Evolutionary conservation across 2,888 invertebrate genomes (phyloP).

Genomic region (Nomada fucata): DNA sequence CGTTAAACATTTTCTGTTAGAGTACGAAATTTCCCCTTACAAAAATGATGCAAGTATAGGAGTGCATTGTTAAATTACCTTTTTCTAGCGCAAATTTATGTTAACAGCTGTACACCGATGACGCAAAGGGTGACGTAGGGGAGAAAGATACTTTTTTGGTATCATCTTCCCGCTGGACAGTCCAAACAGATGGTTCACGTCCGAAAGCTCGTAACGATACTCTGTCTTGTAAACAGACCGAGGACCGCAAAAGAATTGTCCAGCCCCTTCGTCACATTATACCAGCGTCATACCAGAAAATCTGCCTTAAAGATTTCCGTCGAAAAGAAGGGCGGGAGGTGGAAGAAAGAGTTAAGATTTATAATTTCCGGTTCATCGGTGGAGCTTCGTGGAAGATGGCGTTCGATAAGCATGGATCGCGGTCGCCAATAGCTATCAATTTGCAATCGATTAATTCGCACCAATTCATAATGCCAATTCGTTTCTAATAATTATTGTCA

Average conservation of each 20-base stretch:
- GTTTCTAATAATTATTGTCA: too few species aligned
- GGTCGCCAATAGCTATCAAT: slow-evolving; percentile 12
- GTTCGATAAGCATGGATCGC: slow-evolving; percentile 38
- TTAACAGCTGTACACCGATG: neutral
- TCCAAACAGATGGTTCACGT: slow-evolving; percentile 77
- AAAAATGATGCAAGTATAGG: too few species aligned
- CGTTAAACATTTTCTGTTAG: too few species aligned
- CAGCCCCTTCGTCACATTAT: slow-evolving; percentile 13
- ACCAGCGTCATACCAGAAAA: slow-evolving; percentile 19
- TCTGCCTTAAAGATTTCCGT: slow-evolving; percentile 64
- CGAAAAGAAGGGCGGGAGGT: slow-evolving; percentile 43
- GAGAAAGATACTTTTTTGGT: slow-evolving; percentile 70
- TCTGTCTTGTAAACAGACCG: slow-evolving; percentile 77
- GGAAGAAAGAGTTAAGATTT: slow-evolving; percentile 77
- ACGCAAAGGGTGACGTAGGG: slow-evolving; percentile 12
- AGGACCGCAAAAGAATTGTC: slow-evolving; percentile 66
- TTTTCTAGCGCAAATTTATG: too few species aligned
- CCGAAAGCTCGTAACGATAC: slow-evolving; percentile 80
- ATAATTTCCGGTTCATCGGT: slow-evolving; percentile 74
- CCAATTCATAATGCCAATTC: neutral
- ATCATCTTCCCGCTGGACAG: slow-evolving; percentile 66
- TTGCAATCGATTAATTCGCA: neutral
- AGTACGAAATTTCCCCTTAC: too few species aligned
- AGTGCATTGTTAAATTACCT: too few species aligned
- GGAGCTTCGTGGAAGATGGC: slow-evolving; percentile 72